Base-by-base conservation (phyloP, 2,888 invertebrate genomes). In the Drosophila testacea region DNA sequence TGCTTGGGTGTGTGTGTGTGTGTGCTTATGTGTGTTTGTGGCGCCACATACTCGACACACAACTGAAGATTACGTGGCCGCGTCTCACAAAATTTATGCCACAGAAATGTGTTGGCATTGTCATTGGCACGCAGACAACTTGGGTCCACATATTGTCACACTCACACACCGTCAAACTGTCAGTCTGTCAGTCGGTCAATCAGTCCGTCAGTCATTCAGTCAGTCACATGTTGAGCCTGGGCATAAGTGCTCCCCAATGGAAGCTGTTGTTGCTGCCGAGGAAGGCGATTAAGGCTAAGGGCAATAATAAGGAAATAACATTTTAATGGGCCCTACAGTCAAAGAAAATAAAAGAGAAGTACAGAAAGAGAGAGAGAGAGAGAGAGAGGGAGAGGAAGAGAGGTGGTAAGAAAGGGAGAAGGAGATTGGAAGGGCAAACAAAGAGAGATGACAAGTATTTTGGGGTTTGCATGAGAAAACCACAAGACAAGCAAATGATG, bases 271-370 rank as follows among this genome's bases (percentile, higher is more conserved):
- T 57, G 61, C 39, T 52, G 77, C 48, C 60, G 74, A 83, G 73
- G 87, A 83, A 72, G 71, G 56, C 85, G 85, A 80, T 89, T 87
- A 84, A 78, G 78, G 78, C 75, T 75, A 66, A 78, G 88, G 79
- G 88, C 86, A 89, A 89, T 85, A 89, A 85, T 85, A 89, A 89
- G 88, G 89, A 85, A 85, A 85, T 89, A 85, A 85, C 89, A 89
- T 89, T 85, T 87, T 89, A 85, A 85, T 85, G 87, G 73, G 50
- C 56, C 54, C 68, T 42, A 42, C 54, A 56, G 42, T 42, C 47
- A 50, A 66, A 67, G 44, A 57, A 77, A 65, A 63, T 57, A 54
- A 54, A 60, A 41, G 55, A 54, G 28, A 52, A 59, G 27, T 30
- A 28, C 38, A 30, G 28, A 39, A 10, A 50, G 27, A 32, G 27